Evolutionary conservation across 2,888 invertebrate species (phyloP), one percentile per base, ranked within the genome.

Genomic region (Temnothorax rugatulus): DNA sequence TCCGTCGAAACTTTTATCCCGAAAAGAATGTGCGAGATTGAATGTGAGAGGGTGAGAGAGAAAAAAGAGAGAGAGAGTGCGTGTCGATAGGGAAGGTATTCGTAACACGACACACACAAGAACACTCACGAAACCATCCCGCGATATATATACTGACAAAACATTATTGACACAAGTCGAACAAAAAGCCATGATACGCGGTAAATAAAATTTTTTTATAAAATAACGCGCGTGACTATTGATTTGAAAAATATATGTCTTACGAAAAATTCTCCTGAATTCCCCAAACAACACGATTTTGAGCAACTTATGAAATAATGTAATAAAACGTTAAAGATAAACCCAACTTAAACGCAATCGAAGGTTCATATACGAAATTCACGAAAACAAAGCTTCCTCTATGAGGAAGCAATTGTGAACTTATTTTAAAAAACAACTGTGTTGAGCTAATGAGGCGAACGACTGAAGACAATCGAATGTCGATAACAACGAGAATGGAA

Each of bases 1-100:
- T 52, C 63, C 66, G 74, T 77, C 85, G 61, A 75, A 90, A 83
- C 84, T 89, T 86, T 84, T 73, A 87, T 82, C 64, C 69, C 44
- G 81, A 82, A 87, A 87, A 76, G 86, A 83, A 76, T 77, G 77
- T 75, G 47, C 66, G 63, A 63, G 54, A 76, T 57, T 76, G 74
- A 82, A 82, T 82, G 73, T 34, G 76, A 25, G 29, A 44, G 25
- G n/a, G 47, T 38, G 83, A 13, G 25, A 29, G 41, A 81, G 82
- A 66, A 68, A 73, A 59, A n/a, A n/a, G n/a, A 82, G 83, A 85
- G 59, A 79, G 50, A 64, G 68, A 74, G 84, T 81, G 59, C 69
- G 47, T 76, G 75, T 69, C 79, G 76, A 84, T 66, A 41, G 50
- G 52, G 29, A 71, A 59, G 74, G 75, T 84, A 29, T 88, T 82